A percentile compares a stretch with the other conserved stretches of the same genome.
These are phyloP conservation scores for Sinelater perroti DNA, from an alignment of 2,888 invertebrate species.

Conservation along the genomic window DNA sequence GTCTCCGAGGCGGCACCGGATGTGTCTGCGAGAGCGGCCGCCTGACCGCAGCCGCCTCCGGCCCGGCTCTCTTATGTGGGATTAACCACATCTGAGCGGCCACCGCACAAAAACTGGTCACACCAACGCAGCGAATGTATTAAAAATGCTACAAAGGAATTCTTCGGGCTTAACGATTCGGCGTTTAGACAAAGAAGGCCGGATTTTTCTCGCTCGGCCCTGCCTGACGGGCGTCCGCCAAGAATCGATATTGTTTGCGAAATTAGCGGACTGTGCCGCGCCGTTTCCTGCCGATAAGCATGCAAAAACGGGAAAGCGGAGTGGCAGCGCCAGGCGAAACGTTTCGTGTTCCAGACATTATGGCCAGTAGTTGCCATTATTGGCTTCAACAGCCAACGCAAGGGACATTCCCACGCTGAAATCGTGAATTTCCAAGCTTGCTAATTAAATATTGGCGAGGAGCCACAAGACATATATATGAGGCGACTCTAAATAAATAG, in stretches of 20 bases:
- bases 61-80: slow-evolving; percentile 25
- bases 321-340: too few species aligned
- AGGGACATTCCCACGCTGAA: not conserved
- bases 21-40: slow-evolving; percentile 35
- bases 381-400: too few species aligned
- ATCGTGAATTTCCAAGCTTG: slow-evolving; percentile 9
- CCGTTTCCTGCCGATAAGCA: too few species aligned
- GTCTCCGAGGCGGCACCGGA: slow-evolving; percentile 44
- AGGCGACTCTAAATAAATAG: slow-evolving; percentile 9
- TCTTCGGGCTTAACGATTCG: slow-evolving; percentile 21
- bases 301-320: too few species aligned
- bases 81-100: slow-evolving; percentile 28
- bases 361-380: too few species aligned
- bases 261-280: not conserved
- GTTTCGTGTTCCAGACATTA: too few species aligned
- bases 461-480: slow-evolving; percentile 8
- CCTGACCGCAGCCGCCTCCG: slow-evolving; percentile 30
- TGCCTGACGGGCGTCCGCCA: slow-evolving; percentile 7
- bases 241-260: slow-evolving; percentile 4
- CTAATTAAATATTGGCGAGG: slow-evolving; percentile 21
- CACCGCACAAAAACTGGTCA: slow-evolving; percentile 30
- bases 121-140: slow-evolving; percentile 31
- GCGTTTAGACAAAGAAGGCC: slow-evolving; percentile 21
- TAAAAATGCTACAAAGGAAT: slow-evolving; percentile 21
- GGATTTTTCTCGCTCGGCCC: slow-evolving; percentile 3